Percentiles rank a stretch among this genome's conserved stretches.
Conservation (phyloP, 2,888 invertebrate genomes). For the Nebria brevicollis region DNA sequence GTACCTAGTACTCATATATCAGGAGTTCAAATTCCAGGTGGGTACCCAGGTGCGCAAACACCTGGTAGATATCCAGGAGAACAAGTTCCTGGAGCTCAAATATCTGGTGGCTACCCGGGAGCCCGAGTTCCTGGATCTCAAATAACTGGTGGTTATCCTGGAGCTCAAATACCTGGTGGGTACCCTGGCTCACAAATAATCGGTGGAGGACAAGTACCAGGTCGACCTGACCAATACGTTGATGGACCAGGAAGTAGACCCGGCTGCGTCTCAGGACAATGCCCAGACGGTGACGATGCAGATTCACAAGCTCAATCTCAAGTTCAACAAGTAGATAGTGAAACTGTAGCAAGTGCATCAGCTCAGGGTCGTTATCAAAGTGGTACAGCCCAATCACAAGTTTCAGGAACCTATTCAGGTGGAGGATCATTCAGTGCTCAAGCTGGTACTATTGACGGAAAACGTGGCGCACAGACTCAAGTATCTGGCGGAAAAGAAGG, state of each 20-base stretch:
- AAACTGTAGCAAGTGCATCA: conserved; percentile 79
- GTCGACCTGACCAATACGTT: conserved; percentile 26
- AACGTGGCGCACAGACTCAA: conserved; percentile 76
- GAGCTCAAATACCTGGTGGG: conserved; percentile 31
- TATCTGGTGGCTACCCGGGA: background rate
- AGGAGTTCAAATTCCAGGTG: conserved; percentile 36
- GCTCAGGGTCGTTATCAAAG: conserved; percentile 80
- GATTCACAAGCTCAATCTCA: conserved; percentile 80
- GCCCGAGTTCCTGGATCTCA: background rate
- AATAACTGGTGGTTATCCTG: conserved; percentile 33
- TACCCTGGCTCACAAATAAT: conserved; percentile 44
- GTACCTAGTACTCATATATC: conserved; percentile 19
- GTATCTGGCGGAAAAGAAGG: conserved; percentile 79
- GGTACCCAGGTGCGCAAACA: conserved; percentile 20
- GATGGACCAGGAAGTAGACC: conserved; percentile 22
- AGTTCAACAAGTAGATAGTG: conserved; percentile 67
- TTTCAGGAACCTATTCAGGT: conserved; percentile 81
- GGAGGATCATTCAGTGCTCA: conserved; percentile 84
- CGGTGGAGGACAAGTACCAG: conserved; percentile 41
- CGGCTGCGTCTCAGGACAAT: conserved; percentile 46
- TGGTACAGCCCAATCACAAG: conserved; percentile 83
- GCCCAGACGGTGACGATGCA: conserved; percentile 66
- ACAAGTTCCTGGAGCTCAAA: conserved; percentile 30
- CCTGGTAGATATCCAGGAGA: conserved; percentile 48
- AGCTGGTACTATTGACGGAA: conserved; percentile 80